These are phyloP conservation scores for Lymantria dispar DNA, from an alignment of 2,888 invertebrate genomes.

Conservation along the genomic window DNA sequence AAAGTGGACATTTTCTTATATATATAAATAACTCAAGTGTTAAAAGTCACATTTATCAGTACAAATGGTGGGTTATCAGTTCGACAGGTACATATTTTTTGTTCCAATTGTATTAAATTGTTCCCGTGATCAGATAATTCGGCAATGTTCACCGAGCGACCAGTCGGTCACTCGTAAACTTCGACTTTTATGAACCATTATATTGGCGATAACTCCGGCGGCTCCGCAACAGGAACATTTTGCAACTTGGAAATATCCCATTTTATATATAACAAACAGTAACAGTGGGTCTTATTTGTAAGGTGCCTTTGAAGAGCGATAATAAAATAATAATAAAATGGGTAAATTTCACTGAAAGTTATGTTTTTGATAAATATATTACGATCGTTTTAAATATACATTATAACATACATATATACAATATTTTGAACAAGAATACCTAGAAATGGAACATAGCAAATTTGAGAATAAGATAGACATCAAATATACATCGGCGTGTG, in stretches of 20 bases:
- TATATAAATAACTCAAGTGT: too few relatives aligned
- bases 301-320: too few relatives aligned
- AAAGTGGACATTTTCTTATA: too few relatives aligned
- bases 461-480: too few relatives aligned
- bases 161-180: slow-evolving; percentile 63
- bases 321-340: too few relatives aligned
- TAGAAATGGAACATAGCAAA: too few relatives aligned
- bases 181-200: slow-evolving; percentile 70
- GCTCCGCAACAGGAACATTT: slow-evolving; percentile 29
- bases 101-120: slow-evolving; percentile 27
- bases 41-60: not conserved
- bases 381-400: too few relatives aligned
- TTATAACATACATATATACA: too few relatives aligned
- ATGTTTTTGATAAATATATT: too few relatives aligned
- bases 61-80: not conserved
- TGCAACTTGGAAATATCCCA: slow-evolving; percentile 17
- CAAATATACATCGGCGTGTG: too few relatives aligned
- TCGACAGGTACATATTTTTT: slow-evolving; percentile 19
- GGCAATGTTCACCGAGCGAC: slow-evolving; percentile 43
- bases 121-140: slow-evolving; percentile 57
- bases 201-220: slow-evolving; percentile 59
- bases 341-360: too few relatives aligned
- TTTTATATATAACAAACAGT: slow-evolving; percentile 20
- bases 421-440: too few relatives aligned
- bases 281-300: slow-evolving; percentile 1